A percentile compares a stretch with the other conserved stretches of the same genome.
phyloP scores from a whole-genome alignment of 2,797 vertebrate species.

The Etheostoma perlongum region DNA sequence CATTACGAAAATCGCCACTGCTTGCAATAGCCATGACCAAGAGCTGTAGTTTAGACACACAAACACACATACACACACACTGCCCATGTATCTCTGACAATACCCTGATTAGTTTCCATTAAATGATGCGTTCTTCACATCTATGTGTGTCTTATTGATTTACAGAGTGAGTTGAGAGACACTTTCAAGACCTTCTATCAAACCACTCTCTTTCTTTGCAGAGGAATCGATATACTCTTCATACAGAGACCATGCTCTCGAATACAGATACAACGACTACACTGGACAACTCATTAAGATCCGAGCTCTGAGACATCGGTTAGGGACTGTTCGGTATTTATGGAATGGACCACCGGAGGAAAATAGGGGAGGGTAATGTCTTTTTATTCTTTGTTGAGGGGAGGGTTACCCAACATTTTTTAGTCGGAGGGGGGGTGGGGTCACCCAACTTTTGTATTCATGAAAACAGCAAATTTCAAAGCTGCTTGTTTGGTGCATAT shows the following conservation, averaged over 20 bases:
- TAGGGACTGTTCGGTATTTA: not conserved
- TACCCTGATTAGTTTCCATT: conserved; percentile 51
- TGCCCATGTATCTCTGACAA: conserved; percentile 19
- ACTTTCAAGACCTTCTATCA: conserved; percentile 53
- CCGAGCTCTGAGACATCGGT: not conserved
- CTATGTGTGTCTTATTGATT: conserved; percentile 54
- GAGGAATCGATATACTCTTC: conserved; percentile 61
- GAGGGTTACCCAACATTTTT: too few species aligned
- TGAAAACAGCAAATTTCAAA: too few species aligned
- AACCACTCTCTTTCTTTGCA: conserved; percentile 43
- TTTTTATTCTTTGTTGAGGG: too few species aligned
- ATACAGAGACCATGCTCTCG: conserved; percentile 1
- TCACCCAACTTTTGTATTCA: too few species aligned
- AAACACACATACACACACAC: conserved; percentile 6
- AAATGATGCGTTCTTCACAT: conserved; percentile 46
- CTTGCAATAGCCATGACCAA: conserved; percentile 6
- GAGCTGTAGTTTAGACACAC: conserved; percentile 22
- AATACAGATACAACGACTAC: conserved; percentile 29
- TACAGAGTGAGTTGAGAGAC: conserved; percentile 42
- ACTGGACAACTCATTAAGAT: conserved; percentile 19
- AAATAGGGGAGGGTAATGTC: too few species aligned
- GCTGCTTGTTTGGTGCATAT: too few species aligned
- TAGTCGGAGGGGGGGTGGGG: too few species aligned
- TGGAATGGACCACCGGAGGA: too few species aligned
- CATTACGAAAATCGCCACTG: too few species aligned